Base-by-base conservation (phyloP, 1,140 invertebrate genomes). In the Fopius arisanus region DNA sequence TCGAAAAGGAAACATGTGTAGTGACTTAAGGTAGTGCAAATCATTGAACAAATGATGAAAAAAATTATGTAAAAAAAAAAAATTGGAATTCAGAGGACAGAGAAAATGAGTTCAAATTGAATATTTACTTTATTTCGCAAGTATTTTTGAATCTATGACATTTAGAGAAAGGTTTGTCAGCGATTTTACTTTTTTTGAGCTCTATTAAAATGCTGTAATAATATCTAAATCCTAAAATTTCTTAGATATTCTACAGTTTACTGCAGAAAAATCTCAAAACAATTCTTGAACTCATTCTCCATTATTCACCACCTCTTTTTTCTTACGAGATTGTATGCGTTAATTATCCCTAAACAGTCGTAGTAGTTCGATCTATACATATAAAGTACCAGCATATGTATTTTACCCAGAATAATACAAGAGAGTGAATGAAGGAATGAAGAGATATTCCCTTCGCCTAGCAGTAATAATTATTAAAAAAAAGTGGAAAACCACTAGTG, bases 1-100 rank as follows among this genome's bases (percentile, higher is more conserved):
- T 84, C 73, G 74, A 40, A 68, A 79, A 16, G 40, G 31, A 67
- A 72, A 62, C 51, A 80, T 69, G 28, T 9, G 26, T 21, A 67
- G 33, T 51, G 31, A 72, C 4, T 48, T 28, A 73, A 73, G 66
- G 62, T 14, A 70, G 43, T 48, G 14, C 5, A 59, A 59, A 59
- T 14, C 0, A 23, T 12, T 4, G 54, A 6, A 59, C 1, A 19
- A 23, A 19, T 59, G 10, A 4, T 23, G 23, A 26, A 26, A 19
- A 2, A 59, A 59, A 23, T 19, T 48, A 48, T n/a, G 9, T 48
- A 48, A 48, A 37, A 37, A 37, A 6, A 37, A 12, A 6, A 6
- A 48, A 16, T 4, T 16, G 43, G 43, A 1, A 12, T 37, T 10
- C 7, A 37, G 3, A 2, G 3, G 12, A 12, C 1, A 37, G 33